These are phyloP conservation scores for Penelope pileata DNA, from an alignment of 2,113 vertebrate genomes.

Conservation along the genomic window DNA sequence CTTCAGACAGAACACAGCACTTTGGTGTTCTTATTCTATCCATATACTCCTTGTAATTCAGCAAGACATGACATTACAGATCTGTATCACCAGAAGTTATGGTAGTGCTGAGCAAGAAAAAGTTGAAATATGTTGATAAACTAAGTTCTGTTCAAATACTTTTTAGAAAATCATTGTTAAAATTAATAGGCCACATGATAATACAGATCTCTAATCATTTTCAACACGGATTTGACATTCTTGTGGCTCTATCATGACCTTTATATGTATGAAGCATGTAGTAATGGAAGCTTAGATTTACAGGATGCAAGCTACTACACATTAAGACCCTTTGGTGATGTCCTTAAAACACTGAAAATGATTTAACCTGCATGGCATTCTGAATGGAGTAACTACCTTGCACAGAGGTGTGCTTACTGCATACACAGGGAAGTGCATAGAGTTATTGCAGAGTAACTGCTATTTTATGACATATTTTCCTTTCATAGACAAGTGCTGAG, in stretches of 20 bases:
- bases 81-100: not conserved
- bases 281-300: not conserved
- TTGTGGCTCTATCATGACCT: not conserved
- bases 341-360: not conserved
- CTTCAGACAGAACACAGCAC: not conserved
- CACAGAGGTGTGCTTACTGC: not conserved
- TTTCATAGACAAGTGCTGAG: not conserved
- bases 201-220: not conserved
- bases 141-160: not conserved
- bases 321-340: not conserved
- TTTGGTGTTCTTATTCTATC: not conserved
- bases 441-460: not conserved
- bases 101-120: not conserved
- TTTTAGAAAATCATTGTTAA: conserved; percentile 17
- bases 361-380: not conserved
- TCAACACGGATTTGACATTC: conserved; percentile 1
- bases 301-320: not conserved
- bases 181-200: not conserved
- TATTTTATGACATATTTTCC: not conserved
- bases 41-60: not conserved
- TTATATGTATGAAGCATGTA: not conserved
- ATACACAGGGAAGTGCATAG: rapidly evolving
- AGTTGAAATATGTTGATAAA: not conserved
- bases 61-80: not conserved
- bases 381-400: not conserved